These are phyloP conservation scores for Strigamia transsilvanica DNA, from an alignment of 2,888 invertebrate species.

Conservation along the genomic window DNA sequence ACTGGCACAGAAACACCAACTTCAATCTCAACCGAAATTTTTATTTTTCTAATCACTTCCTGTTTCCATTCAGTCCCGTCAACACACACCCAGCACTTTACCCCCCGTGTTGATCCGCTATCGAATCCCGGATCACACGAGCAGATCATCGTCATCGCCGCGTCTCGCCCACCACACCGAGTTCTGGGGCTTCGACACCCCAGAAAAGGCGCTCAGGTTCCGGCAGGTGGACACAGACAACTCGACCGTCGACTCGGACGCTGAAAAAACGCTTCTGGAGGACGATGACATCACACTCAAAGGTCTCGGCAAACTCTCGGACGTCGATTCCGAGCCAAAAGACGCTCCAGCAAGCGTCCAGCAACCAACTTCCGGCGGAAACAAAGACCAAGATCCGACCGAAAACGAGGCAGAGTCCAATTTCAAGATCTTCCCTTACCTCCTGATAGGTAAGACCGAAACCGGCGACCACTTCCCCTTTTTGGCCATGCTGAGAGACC, in stretches of 20 bases:
- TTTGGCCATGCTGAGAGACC: slow-evolving; percentile 24
- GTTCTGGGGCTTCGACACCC: slow-evolving; percentile 35
- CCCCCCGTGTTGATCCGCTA: slow-evolving; percentile 7
- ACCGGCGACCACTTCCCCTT: slow-evolving; percentile 37
- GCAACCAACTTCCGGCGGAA: not conserved
- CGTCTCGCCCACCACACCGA: slow-evolving; percentile 12
- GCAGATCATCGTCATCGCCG: not conserved
- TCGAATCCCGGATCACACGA: not conserved
- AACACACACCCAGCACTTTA: not conserved
- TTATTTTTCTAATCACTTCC: no score
- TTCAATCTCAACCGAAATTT: no score
- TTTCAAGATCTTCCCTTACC: slow-evolving; percentile 47
- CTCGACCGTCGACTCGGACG: not conserved
- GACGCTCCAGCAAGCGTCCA: not conserved
- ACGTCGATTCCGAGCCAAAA: not conserved
- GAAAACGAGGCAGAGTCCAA: not conserved
- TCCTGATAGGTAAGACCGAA: slow-evolving; percentile 40
- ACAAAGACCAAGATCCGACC: not conserved
- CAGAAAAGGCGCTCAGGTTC: not conserved
- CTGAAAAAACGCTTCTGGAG: slow-evolving; percentile 7
- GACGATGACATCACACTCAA: slow-evolving; percentile 18
- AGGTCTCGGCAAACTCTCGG: slow-evolving; percentile 10
- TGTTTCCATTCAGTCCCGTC: no score
- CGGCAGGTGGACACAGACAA: not conserved
- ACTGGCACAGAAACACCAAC: no score